Base-by-base conservation (phyloP, 1,140 invertebrate species). In the Littorina saxatilis region DNA sequence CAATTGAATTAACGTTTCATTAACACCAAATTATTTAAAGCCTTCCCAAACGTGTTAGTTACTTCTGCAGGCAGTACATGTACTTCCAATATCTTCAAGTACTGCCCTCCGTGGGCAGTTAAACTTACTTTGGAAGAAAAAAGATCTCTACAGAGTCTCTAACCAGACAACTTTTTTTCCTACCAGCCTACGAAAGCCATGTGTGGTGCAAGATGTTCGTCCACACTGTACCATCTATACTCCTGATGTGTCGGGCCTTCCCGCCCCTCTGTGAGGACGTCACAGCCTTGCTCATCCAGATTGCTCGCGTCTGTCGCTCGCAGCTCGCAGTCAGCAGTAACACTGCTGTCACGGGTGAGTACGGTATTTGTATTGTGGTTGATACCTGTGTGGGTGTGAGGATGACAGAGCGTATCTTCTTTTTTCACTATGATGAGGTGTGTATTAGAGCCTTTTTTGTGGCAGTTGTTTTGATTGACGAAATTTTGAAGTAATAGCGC, bases 261-360 rank as follows among this genome's bases (percentile, higher is more conserved):
- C 98, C 98, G 35, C 96, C 97, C 1, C 93, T 99, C 2, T 95
- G 96, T 43, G 97, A 99, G 83, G 98, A 99, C 87, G 96, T 96
- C 11, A 95, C 96, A 0, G 95, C 95, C 29, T 93, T 99, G 17
- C 90, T 99, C 50, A 94, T 97, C 87, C 97, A 98, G 91, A 92
- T 98, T 37, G 97, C 96, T 11, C 94, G 96, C 84, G 96, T 98
- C 73, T 96, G 96, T 84, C 94, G 96, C 85, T 97, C 97, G 5
- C 96, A 98, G 29, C 80, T 91, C 9, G 83, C 90, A 5, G 39
- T 78, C 55, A 9, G 39, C 1, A 58, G 55, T n/a, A 58, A 78
- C 58, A 58, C 76, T 9, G 76, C 55, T 23, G 58, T 63, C 58
- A 43, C 76, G 5, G 76, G 76, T 78, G 9, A 78, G 17, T 15